These are phyloP conservation scores for Speoplatyrhinus poulsoni DNA, from an alignment of 2,113 vertebrate species.

Conservation along the genomic window DNA sequence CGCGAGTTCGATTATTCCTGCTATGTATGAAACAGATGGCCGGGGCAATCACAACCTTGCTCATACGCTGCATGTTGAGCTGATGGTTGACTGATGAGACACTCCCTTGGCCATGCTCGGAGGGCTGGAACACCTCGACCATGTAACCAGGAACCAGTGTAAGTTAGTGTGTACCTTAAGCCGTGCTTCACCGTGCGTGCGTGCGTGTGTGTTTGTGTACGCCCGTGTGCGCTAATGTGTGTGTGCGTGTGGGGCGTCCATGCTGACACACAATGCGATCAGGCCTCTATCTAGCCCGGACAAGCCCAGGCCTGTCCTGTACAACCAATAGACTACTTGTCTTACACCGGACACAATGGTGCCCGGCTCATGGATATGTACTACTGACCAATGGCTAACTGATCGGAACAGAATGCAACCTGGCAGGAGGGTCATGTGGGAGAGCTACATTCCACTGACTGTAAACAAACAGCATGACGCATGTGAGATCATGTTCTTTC, in stretches of 20 bases:
- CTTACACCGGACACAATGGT: constrained; percentile 71
- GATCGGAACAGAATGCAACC: constrained; percentile 24
- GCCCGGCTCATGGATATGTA: constrained; percentile 37
- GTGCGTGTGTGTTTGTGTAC: constrained; percentile 1
- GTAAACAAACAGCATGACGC: constrained; percentile 1
- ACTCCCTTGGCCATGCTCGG: constrained; percentile 12
- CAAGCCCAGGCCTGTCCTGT: constrained; percentile 70
- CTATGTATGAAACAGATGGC: neutral
- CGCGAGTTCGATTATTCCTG: neutral
- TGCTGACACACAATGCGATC: constrained; percentile 40
- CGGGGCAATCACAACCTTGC: neutral
- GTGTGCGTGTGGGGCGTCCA: constrained; percentile 1
- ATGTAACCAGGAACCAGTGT: constrained; percentile 6
- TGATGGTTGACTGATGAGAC: constrained; percentile 41
- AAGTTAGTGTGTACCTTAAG: neutral
- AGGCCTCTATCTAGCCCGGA: constrained; percentile 37
- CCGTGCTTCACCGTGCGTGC: neutral
- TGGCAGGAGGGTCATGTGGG: constrained; percentile 17
- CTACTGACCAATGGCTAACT: constrained; percentile 52
- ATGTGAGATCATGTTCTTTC: constrained; percentile 9
- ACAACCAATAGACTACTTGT: constrained; percentile 73
- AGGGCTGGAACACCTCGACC: constrained; percentile 28
- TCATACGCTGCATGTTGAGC: constrained; percentile 12
- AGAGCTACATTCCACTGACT: constrained; percentile 45
- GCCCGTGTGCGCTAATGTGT: neutral